Conservation (phyloP, 2,797 vertebrate species). For the Sphenopsis melanotis region DNA sequence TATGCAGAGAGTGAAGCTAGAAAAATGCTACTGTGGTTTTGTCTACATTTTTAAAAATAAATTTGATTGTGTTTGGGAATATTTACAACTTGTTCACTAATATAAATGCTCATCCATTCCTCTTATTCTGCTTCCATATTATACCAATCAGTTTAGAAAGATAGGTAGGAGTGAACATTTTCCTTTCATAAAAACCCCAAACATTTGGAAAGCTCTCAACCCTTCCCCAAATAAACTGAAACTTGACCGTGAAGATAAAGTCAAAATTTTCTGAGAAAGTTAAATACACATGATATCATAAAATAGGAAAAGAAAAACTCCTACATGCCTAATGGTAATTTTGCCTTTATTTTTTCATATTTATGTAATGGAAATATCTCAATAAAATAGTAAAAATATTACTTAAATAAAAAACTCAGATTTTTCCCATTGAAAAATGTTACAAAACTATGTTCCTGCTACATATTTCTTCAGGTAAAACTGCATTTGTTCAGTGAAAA, state of each 20-base stretch:
- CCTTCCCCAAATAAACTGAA: background rate
- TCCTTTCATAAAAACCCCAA: background rate
- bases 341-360: background rate
- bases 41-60: background rate
- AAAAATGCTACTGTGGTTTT: background rate
- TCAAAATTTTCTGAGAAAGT: background rate
- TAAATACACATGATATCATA: background rate
- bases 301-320: background rate
- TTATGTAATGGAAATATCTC: background rate
- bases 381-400: background rate
- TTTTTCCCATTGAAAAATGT: background rate
- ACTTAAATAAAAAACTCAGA: background rate
- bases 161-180: background rate
- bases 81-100: background rate
- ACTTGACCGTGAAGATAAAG: background rate
- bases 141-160: background rate
- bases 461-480: background rate
- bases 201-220: accelerated
- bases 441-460: background rate
- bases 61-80: background rate
- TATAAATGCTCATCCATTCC: background rate
- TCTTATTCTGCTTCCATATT: background rate
- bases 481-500: background rate
- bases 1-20: background rate
- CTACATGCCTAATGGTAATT: background rate